A percentile compares a stretch with the other conserved stretches of the same genome.
Conservation (phyloP, 1,140 invertebrate species). For the Atopsyche davidsoni region DNA sequence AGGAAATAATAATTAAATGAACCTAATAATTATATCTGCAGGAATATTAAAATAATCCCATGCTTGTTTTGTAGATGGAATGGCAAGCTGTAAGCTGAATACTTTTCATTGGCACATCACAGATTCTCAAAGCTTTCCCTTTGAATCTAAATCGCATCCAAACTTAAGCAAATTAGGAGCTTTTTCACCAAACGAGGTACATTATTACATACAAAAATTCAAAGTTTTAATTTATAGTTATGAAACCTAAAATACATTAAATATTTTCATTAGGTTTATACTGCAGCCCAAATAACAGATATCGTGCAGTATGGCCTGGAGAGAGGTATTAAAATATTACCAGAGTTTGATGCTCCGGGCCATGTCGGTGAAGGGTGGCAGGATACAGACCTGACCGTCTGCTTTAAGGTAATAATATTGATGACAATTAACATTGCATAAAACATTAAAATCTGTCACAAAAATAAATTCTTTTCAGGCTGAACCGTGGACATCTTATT, state of each 20-base stretch:
- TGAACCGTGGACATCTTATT: conserved; percentile 70
- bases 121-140: conserved; percentile 80
- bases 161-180: conserved; percentile 66
- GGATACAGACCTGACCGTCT: conserved; percentile 57
- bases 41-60: conserved; percentile 7
- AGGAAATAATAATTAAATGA: background rate
- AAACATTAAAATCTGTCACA: background rate
- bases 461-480: conserved; percentile 43
- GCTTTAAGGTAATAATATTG: conserved; percentile 49
- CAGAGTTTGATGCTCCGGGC: conserved; percentile 83
- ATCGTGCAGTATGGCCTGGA: conserved; percentile 66
- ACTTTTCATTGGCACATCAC: conserved; percentile 89
- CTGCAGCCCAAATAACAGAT: conserved; percentile 45
- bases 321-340: conserved; percentile 69
- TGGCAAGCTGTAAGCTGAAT: conserved; percentile 77
- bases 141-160: conserved; percentile 62
- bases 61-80: conserved; percentile 52
- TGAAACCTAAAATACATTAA: background rate
- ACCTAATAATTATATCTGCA: background rate
- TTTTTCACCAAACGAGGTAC: conserved; percentile 59
- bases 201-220: background rate
- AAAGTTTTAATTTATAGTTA: conserved; percentile 7
- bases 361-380: conserved; percentile 88
- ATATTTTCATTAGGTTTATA: conserved; percentile 45
- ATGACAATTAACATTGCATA: background rate